Evolutionary conservation across 2,113 vertebrate genomes (phyloP).

Genomic region (Lichenostomus cassidix): DNA sequence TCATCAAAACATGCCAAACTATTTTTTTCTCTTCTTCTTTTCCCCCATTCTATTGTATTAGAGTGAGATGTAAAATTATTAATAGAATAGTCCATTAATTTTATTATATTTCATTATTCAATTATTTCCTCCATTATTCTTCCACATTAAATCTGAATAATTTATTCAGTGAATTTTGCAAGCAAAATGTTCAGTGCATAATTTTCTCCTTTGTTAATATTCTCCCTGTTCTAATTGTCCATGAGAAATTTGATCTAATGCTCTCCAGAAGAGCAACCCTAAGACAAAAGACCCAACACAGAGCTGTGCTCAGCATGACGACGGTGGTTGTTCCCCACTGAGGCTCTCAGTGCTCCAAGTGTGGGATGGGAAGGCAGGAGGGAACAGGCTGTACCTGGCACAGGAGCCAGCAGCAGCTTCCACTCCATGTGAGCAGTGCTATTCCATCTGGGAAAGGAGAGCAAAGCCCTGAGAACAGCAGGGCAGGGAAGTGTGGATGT

Average conservation of each 20-base stretch:
- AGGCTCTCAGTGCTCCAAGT: background rate
- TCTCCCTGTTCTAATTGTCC: conserved; percentile 52
- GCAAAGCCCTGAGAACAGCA: background rate
- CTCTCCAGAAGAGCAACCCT: background rate
- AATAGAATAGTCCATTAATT: conserved; percentile 56
- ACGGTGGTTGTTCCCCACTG: background rate
- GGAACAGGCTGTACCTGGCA: background rate
- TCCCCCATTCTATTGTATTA: background rate
- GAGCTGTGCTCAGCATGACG: background rate
- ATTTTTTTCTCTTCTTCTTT: background rate
- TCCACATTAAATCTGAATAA: conserved; percentile 66
- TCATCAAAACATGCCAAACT: background rate
- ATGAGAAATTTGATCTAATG: conserved; percentile 50
- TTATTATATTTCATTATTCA: conserved; percentile 64
- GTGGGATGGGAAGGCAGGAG: background rate
- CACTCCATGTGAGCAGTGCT: accelerated
- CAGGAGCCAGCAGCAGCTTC: background rate
- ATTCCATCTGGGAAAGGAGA: accelerated
- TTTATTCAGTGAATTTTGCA: conserved; percentile 71
- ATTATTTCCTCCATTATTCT: conserved; percentile 68
- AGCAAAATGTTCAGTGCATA: conserved; percentile 62
- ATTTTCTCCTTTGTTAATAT: conserved; percentile 65
- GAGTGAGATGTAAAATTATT: conserved; percentile 36
- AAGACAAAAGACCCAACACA: background rate
- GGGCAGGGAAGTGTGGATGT: accelerated